Conservation (phyloP, 2,888 invertebrate species). For the Tipula confusa region DNA sequence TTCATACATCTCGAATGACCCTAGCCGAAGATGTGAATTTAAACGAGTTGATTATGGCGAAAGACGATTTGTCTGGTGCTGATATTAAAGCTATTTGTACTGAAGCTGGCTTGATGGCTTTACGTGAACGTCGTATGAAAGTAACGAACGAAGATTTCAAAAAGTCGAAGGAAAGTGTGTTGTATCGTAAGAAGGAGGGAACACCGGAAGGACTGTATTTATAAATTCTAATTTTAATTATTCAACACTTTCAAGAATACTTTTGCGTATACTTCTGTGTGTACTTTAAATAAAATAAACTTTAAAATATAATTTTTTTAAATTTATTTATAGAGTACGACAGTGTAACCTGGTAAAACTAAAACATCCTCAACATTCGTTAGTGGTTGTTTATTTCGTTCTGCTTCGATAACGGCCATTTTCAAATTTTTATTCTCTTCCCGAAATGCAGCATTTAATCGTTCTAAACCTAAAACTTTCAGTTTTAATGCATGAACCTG, state of each 20-base stretch:
- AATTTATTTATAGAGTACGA: background rate
- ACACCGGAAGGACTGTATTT: slow-evolving; percentile 98
- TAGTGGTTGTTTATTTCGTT: background rate
- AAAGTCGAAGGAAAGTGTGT: slow-evolving; percentile 98
- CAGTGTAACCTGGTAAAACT: background rate
- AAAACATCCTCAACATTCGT: background rate
- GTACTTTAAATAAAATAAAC: background rate
- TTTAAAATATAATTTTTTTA: background rate
- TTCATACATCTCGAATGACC: slow-evolving; percentile 99
- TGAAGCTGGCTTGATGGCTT: slow-evolving; percentile 96
- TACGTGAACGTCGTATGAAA: slow-evolving; percentile 97
- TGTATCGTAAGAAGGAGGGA: slow-evolving; percentile 98
- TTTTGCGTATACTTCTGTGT: background rate
- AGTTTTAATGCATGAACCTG: background rate
- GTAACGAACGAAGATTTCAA: slow-evolving; percentile 99
- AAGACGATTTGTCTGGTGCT: slow-evolving; percentile 97
- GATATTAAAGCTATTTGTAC: slow-evolving; percentile 99
- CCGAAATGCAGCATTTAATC: background rate
- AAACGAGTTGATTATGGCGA: slow-evolving; percentile 96
- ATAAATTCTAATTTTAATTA: slow-evolving; percentile 53
- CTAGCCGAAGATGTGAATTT: slow-evolving; percentile 94
- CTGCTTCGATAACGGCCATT: background rate
- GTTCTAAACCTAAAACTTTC: background rate
- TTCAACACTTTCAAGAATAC: background rate
- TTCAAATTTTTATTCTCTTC: background rate